Base-by-base conservation (phyloP, 2,888 invertebrate genomes). In the Deroplatys truncata region DNA sequence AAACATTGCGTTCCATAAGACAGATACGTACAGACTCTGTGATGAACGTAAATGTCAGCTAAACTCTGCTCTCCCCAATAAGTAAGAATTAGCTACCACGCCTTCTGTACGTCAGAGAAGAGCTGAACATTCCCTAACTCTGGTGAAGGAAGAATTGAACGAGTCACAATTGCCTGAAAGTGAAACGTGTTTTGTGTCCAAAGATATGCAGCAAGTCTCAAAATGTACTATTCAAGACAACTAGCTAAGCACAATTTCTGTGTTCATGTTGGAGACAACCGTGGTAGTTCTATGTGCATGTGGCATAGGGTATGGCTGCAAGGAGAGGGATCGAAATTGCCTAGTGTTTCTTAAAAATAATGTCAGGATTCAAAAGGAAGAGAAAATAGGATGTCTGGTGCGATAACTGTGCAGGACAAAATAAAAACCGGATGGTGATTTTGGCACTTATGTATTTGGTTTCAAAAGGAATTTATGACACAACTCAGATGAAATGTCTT, bases 181-280 rank as follows among this genome's bases (percentile, higher is more conserved):
- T 85, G 85, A 85, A 20, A 85, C 85, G 16, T 85, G 43, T 43
- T 20, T 43, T 43, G 85, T 31, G 16, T 85, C 85, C 16, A 31
- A 10, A 28, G 49, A 85, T 29, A 31, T 43, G 25, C 49, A 85
- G 2, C 49, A 85, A 85, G 16, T 35, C 10, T 43, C 85, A 49
- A n/a, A 85, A 35, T 85, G 85, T 85, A n/a, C 43, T 49, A 85
- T 49, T 85, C 85, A 85, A 43, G 85, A 85, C 85, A 85, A 25
- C 43, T 85, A 7, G 13, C 85, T 43, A 85, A 49, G 2, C 43
- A 85, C 85, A 85, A 49, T 43, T n/a, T n/a, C n/a, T n/a, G n/a
- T n/a, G n/a, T n/a, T 85, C 43, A 1, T 35, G 28, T 43, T 43
- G 84, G 84, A 84, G 85, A 28, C 85, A 43, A 16, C n/a, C 1